Evolutionary conservation across 1,140 invertebrate species (phyloP).

Genomic region (Luehdorfia chinensis): DNA sequence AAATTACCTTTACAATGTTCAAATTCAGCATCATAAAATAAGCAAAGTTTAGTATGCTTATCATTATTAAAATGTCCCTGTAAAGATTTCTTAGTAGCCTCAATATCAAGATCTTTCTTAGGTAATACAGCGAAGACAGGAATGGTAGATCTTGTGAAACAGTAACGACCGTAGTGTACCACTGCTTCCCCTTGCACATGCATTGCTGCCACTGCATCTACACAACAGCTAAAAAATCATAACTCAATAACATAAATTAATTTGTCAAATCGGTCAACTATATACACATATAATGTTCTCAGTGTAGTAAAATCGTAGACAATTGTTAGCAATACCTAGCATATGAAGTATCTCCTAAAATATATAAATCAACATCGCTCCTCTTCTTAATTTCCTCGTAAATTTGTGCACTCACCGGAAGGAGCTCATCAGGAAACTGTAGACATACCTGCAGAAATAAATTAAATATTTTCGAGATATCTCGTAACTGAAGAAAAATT

Average conservation of each 20-base stretch:
- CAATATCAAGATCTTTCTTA: constrained; percentile 77
- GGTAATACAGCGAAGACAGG: constrained; percentile 86
- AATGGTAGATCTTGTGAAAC: constrained; percentile 86
- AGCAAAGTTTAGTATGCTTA: constrained; percentile 73
- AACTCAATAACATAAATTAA: no score
- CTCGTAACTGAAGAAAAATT: neutral
- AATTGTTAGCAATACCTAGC: constrained; percentile 91
- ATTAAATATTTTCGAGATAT: neutral
- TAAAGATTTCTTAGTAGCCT: constrained; percentile 44
- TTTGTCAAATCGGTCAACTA: no score
- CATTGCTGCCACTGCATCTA: constrained; percentile 93
- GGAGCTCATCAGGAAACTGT: constrained; percentile 93
- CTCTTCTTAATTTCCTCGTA: constrained; percentile 80
- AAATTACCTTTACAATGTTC: constrained; percentile 82
- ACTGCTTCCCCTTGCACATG: constrained; percentile 91
- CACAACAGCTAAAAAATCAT: constrained; percentile 86
- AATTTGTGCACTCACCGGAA: constrained; percentile 84
- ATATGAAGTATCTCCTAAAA: constrained; percentile 95
- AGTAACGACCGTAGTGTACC: constrained; percentile 94
- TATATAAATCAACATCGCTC: constrained; percentile 82
- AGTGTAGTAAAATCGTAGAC: no score
- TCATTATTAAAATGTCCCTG: constrained; percentile 39
- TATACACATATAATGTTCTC: no score
- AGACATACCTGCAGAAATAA: constrained; percentile 83
- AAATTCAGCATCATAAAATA: constrained; percentile 87